Conservation (phyloP, 2,113 vertebrate genomes). For the Camelus dromedarius region DNA sequence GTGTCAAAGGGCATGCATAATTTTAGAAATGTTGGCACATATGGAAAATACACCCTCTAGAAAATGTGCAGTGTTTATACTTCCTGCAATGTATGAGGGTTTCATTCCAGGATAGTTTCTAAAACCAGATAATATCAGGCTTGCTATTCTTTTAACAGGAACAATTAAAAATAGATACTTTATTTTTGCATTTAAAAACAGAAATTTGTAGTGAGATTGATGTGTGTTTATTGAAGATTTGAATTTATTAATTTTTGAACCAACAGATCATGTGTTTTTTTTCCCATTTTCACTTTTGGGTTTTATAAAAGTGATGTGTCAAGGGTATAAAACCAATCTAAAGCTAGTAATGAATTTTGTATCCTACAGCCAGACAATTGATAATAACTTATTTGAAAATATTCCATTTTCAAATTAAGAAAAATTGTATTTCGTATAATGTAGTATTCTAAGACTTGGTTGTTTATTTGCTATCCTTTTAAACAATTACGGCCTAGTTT, state of each 20-base stretch:
- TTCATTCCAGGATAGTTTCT: neutral
- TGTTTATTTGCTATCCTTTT: neutral
- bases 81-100: neutral
- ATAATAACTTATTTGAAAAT: neutral
- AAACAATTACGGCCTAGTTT: neutral
- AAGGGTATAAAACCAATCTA: neutral
- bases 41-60: neutral
- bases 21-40: neutral
- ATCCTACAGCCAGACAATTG: neutral
- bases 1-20: neutral
- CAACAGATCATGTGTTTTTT: fast-evolving
- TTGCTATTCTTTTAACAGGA: neutral
- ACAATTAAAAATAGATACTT: neutral
- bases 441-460: neutral
- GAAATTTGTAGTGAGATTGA: neutral
- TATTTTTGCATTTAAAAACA: neutral
- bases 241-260: neutral
- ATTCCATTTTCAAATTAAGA: neutral
- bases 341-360: neutral
- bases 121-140: neutral
- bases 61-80: neutral
- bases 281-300: neutral
- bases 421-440: neutral
- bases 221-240: neutral
- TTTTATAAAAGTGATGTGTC: neutral